Evolutionary conservation across 1,140 invertebrate species (phyloP).

Genomic region (Varroa destructor): DNA sequence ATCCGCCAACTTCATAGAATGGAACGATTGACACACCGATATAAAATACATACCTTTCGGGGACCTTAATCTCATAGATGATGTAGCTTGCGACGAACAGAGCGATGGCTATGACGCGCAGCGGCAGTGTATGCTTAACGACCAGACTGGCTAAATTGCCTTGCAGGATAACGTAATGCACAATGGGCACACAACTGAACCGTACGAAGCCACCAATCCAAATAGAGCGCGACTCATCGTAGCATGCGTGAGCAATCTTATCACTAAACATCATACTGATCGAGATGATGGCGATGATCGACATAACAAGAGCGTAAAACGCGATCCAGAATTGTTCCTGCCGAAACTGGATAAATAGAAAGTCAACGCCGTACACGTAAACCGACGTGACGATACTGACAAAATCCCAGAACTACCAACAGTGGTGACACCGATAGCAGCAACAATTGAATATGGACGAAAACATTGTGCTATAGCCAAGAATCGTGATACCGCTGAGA

Average conservation of each 20-base stretch:
- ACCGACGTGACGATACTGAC: slow-evolving; percentile 19
- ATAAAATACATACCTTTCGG: not conserved
- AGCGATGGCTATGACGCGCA: not conserved
- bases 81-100: slow-evolving; percentile 17
- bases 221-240: slow-evolving; percentile 20
- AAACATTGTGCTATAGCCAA: not conserved
- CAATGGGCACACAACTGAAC: slow-evolving; percentile 18
- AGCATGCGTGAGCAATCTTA: slow-evolving; percentile 2
- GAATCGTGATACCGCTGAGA: slow-evolving; percentile 9
- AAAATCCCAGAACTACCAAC: slow-evolving; percentile 24
- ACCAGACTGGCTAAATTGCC: slow-evolving; percentile 4
- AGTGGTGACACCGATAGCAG: slow-evolving; percentile 15
- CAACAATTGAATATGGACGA: slow-evolving; percentile 20
- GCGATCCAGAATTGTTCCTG: not conserved
- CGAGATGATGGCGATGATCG: slow-evolving; percentile 2
- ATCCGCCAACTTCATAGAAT: too few relatives aligned
- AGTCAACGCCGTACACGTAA: slow-evolving; percentile 10
- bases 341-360: slow-evolving; percentile 12
- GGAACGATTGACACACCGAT: too few relatives aligned
- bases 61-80: slow-evolving; percentile 23
- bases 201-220: slow-evolving; percentile 20
- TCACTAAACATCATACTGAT: not conserved
- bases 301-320: slow-evolving; percentile 13
- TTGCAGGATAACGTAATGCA: slow-evolving; percentile 25
- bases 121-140: slow-evolving; percentile 14